These are phyloP conservation scores for Polypterus bichir DNA, from an alignment of 2,113 vertebrate genomes.

Conservation along the genomic window DNA sequence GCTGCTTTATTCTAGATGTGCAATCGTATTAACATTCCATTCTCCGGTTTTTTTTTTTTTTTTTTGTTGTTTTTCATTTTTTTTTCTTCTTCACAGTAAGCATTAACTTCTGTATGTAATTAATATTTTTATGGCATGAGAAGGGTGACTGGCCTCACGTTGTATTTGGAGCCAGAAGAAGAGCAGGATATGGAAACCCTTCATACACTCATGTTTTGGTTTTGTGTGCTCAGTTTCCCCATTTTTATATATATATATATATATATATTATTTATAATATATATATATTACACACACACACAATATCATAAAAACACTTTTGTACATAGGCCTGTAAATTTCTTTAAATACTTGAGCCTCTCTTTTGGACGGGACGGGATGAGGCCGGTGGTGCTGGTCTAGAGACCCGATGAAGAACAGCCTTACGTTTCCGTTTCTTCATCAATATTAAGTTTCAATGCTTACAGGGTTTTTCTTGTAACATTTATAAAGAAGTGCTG, in stretches of 20 bases:
- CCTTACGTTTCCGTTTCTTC: conserved; percentile 99
- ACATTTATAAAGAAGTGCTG: conserved; percentile 95
- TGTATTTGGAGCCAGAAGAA: conserved; percentile 86
- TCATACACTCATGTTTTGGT: conserved; percentile 45
- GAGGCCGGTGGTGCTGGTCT: conserved; percentile 32
- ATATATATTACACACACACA: conserved; percentile 1
- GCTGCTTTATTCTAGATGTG: conserved; percentile 85
- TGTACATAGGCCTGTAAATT: conserved; percentile 99
- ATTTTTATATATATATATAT: conserved; percentile 26
- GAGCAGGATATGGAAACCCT: conserved; percentile 81
- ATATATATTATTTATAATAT: too few relatives aligned
- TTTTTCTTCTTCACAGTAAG: conserved; percentile 51
- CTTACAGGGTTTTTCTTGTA: conserved; percentile 98
- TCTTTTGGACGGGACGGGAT: conserved; percentile 54
- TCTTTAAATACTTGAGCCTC: conserved; percentile 99
- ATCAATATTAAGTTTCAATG: conserved; percentile 76
- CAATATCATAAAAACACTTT: conserved; percentile 62
- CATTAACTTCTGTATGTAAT: conserved; percentile 40
- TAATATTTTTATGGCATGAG: conserved; percentile 23
- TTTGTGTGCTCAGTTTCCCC: conserved; percentile 48
- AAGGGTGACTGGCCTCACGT: conserved; percentile 37
- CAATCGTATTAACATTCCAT: conserved; percentile 98
- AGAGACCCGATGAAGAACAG: conserved; percentile 95
- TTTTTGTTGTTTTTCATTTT: conserved; percentile 1
- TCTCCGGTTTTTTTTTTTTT: conserved; percentile 55